A percentile compares a stretch with the other conserved stretches of the same genome.
Conservation (phyloP, 2,888 invertebrate species). For the Drosophila kokeensis region DNA sequence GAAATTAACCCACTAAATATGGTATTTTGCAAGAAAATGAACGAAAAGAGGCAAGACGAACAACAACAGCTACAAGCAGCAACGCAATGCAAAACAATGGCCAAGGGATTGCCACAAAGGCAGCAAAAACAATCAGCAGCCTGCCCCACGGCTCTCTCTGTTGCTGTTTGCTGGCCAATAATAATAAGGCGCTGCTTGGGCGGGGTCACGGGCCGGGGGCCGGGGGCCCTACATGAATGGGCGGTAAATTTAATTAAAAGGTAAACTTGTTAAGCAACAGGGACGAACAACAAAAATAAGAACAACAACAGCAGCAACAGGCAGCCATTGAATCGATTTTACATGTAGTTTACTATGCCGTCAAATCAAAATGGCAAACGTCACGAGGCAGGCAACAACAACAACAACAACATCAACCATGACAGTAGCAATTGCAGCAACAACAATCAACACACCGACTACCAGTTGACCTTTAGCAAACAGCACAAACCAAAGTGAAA, state of each 20-base stretch:
- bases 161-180: constrained; percentile 49
- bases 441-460: constrained; percentile 1
- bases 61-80: constrained; percentile 3
- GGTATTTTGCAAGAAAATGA: neutral
- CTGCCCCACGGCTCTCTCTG: constrained; percentile 9
- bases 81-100: constrained; percentile 46
- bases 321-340: constrained; percentile 71
- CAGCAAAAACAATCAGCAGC: constrained; percentile 30
- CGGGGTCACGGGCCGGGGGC: neutral
- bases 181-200: constrained; percentile 35
- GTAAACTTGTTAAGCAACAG: constrained; percentile 72
- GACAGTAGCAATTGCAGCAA: constrained; percentile 20
- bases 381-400: constrained; percentile 55
- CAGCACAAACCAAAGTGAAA: neutral
- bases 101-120: constrained; percentile 43
- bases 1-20: neutral
- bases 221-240: constrained; percentile 46
- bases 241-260: constrained; percentile 75
- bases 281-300: constrained; percentile 21
- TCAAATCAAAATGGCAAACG: constrained; percentile 68
- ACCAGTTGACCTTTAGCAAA: constrained; percentile 6
- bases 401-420: constrained; percentile 47
- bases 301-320: constrained; percentile 57
- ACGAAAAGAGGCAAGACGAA: constrained; percentile 7
- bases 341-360: constrained; percentile 43